Conservation (phyloP, 1,140 invertebrate genomes). For the Medauroidea extradentata region DNA sequence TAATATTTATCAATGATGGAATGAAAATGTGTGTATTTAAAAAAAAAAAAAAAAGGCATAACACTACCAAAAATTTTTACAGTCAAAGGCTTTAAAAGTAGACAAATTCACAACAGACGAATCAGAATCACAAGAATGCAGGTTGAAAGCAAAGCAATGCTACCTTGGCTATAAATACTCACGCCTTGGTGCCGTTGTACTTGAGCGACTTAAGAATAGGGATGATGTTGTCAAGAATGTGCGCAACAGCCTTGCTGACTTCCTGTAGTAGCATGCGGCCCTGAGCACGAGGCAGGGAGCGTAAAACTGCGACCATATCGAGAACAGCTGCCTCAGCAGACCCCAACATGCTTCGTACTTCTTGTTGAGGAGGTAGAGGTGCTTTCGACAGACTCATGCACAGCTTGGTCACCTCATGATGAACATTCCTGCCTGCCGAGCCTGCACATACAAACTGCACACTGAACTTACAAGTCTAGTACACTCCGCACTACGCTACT, state of each 20-base stretch:
- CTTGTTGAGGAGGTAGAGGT: conserved; percentile 9
- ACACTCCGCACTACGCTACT: too few relatives aligned
- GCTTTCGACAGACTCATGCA: conserved; percentile 18
- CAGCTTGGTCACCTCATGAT: conserved; percentile 26
- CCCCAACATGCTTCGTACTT: conserved; percentile 6
- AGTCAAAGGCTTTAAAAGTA: too few relatives aligned
- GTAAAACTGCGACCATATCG: conserved; percentile 12
- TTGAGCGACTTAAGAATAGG: conserved; percentile 3
- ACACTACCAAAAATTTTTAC: too few relatives aligned
- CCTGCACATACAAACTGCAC: too few relatives aligned
- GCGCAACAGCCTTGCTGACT: conserved; percentile 5
- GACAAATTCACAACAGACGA: too few relatives aligned
- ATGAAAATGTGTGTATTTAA: too few relatives aligned
- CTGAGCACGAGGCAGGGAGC: conserved; percentile 6
- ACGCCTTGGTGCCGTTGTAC: conserved; percentile 8
- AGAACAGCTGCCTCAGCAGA: conserved; percentile 15
- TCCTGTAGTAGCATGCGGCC: conserved; percentile 9
- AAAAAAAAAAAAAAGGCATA: too few relatives aligned
- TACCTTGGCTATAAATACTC: too few relatives aligned
- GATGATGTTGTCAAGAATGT: not conserved
- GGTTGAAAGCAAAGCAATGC: too few relatives aligned
- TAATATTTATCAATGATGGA: too few relatives aligned
- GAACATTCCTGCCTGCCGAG: conserved; percentile 15
- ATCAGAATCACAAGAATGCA: too few relatives aligned
- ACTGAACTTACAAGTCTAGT: too few relatives aligned